Base-by-base conservation (phyloP, 2,113 vertebrate species). In the Anser cygnoides region DNA sequence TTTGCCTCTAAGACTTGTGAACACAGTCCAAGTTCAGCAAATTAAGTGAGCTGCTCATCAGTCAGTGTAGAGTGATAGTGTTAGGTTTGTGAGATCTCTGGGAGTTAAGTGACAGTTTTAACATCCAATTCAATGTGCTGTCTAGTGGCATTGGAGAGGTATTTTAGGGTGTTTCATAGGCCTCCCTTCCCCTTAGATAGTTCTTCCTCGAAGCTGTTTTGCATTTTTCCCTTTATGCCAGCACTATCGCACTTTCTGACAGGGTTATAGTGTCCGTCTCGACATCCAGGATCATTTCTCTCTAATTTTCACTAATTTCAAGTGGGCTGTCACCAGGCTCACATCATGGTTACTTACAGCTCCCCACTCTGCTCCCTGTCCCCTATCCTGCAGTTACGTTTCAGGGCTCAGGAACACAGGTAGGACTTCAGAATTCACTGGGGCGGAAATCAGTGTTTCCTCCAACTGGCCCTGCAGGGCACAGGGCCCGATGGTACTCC, bases 1-100 rank as follows among this genome's bases (percentile, higher is more conserved):
- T 90, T 73, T 70, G 41, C 52, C 31, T 71, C 23, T 58, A 46
- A 87, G 87, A 65, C 85, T 78, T 91, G 82, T 75, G 78, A 63
- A 20, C 10, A 8, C 9, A 29, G 68, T 55, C 55, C 26, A 63
- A 33, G 44, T 49, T 85, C 72, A 82, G 61, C 13, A 73, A 41
- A 63, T 70, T 73, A 52, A 68, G 39, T 4, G 44, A 91, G 50
- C 31, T 76, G 44, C 58, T 83, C 63, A 33, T 87, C 57, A 63
- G 33, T 55, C 76, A 78, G 2, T 3, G 23, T 8, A 52, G 29
- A 63, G 55, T 12, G 44, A 26, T 50, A 9, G 7, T 5, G 5
- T 67, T 31, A 29, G 4, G 22, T 46, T 79, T 77, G 43, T 72
- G 77, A 68, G 2, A 77, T 67, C 59, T 80, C 65, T 33, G 25